Evolutionary conservation across 2,888 invertebrate genomes (phyloP).

Genomic region (Eilema sororculum): DNA sequence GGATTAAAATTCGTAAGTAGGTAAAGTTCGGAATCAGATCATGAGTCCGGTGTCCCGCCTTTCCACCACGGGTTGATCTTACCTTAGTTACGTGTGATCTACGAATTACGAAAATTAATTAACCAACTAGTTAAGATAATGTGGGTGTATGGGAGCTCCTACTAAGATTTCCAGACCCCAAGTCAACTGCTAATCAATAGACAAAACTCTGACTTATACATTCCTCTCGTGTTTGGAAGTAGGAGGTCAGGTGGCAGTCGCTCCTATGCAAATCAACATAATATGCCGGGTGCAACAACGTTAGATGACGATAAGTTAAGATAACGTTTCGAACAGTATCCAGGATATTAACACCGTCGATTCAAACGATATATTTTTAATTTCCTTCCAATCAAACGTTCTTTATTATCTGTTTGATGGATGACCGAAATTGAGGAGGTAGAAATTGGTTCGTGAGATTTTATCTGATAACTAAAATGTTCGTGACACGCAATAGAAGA

Average conservation of each 20-base stretch:
- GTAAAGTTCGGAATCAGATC: no score
- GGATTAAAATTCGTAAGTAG: no score
- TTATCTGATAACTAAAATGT: slow-evolving; percentile 17
- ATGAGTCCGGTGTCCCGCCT: no score
- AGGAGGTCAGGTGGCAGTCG: no score
- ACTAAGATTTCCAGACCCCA: no score
- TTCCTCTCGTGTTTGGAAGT: neutral
- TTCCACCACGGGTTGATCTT: no score
- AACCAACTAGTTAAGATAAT: no score
- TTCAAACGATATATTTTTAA: slow-evolving; percentile 12
- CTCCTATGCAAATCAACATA: neutral
- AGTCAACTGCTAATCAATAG: neutral
- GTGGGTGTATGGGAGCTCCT: no score
- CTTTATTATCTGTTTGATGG: slow-evolving; percentile 45
- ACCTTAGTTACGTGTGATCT: no score
- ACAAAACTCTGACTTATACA: no score
- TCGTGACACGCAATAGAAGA: neutral
- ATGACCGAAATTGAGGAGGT: slow-evolving; percentile 40
- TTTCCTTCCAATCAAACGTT: slow-evolving; percentile 30
- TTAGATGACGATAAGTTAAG: neutral
- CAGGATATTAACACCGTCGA: slow-evolving; percentile 6
- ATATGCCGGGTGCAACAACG: neutral
- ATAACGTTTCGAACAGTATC: neutral
- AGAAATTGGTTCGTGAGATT: slow-evolving; percentile 27
- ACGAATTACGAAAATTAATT: no score